phyloP scores from a whole-genome alignment of 2,888 invertebrate species.

The Eurois occulta region DNA sequence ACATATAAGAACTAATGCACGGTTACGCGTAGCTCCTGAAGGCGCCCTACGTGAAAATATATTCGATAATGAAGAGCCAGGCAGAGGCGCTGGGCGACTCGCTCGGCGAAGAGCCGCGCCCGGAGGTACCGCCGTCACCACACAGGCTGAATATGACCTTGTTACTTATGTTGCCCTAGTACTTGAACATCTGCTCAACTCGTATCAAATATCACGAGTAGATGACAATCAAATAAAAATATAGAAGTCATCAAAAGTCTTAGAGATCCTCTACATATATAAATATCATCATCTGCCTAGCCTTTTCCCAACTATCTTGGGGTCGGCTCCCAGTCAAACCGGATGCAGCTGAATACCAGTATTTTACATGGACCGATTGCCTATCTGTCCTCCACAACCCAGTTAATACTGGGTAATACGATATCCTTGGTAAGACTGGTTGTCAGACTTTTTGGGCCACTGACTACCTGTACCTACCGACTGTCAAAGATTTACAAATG shows the following conservation, averaged over 20 bases:
- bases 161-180: background rate
- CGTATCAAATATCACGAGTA: background rate
- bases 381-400: no score
- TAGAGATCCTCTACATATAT: constrained; percentile 9
- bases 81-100: constrained; percentile 92
- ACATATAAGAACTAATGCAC: constrained; percentile 53
- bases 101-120: constrained; percentile 89
- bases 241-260: constrained; percentile 4
- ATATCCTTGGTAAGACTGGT: no score
- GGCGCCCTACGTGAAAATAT: constrained; percentile 99
- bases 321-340: no score
- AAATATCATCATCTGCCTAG: no score
- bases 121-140: constrained; percentile 80
- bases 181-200: background rate
- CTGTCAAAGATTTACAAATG: no score
- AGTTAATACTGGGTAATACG: no score
- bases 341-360: no score
- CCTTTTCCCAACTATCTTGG: no score
- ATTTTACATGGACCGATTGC: no score
- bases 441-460: no score
- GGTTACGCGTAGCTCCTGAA: constrained; percentile 94
- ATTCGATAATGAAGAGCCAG: constrained; percentile 98
- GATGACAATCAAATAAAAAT: constrained; percentile 8
- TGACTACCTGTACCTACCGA: no score
- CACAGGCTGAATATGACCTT: constrained; percentile 69